phyloP scores from a whole-genome alignment of 30 jellyfish, hydroid and myxozoan species.

The Aurelia aurita region DNA sequence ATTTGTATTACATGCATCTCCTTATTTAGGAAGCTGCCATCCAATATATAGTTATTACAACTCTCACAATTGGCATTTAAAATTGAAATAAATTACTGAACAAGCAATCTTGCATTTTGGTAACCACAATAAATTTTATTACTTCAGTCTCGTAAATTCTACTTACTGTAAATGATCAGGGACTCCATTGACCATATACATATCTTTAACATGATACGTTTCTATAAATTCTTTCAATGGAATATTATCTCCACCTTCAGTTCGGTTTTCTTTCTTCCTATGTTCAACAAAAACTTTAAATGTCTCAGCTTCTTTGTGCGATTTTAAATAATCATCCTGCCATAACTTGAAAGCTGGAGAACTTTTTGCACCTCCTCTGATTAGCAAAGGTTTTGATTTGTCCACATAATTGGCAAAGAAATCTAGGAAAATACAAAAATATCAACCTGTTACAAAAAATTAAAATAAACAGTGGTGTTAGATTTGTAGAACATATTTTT shows the following conservation, averaged over 20 bases:
- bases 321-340: constrained; percentile 80
- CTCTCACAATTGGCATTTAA: neutral
- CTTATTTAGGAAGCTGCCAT: neutral
- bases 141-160: no score
- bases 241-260: constrained; percentile 63
- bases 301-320: constrained; percentile 82
- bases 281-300: constrained; percentile 79
- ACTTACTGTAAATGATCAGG: constrained; percentile 91
- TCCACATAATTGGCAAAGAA: constrained; percentile 79
- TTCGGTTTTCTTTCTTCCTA: constrained; percentile 81
- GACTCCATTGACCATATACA: constrained; percentile 90
- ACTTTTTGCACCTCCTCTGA: constrained; percentile 79
- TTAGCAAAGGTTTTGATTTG: constrained; percentile 80
- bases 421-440: constrained; percentile 34
- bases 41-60: neutral
- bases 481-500: no score
- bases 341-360: constrained; percentile 87
- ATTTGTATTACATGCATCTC: no score
- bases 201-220: constrained; percentile 64
- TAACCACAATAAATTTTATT: no score
- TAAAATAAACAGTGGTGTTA: no score
- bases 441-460: neutral
- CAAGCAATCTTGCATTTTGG: no score
- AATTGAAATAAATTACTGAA: no score
- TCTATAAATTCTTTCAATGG: constrained; percentile 79